These are phyloP conservation scores for Agapornis canus DNA, from an alignment of 2,797 vertebrate species.

Conservation along the genomic window DNA sequence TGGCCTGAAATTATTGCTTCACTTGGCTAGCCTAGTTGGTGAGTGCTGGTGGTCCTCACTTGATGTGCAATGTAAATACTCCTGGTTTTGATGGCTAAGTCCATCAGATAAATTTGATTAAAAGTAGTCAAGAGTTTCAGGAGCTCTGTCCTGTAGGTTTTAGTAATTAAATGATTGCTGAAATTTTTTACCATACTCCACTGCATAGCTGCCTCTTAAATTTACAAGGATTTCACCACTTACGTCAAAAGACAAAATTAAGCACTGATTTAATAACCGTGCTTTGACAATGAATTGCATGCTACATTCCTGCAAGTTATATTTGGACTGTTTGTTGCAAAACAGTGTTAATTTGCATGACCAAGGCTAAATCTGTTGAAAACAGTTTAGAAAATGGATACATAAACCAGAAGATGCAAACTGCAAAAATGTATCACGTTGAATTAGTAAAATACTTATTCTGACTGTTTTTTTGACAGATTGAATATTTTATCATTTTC, in stretches of 20 bases:
- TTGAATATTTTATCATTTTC: background rate
- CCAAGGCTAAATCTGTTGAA: background rate
- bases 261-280: background rate
- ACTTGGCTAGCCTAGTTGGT: background rate
- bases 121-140: background rate
- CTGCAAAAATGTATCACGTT: background rate
- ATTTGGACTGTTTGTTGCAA: background rate
- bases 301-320: background rate
- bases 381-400: background rate
- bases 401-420: background rate
- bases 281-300: background rate
- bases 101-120: background rate
- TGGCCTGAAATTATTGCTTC: background rate
- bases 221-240: background rate
- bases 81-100: background rate
- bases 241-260: background rate
- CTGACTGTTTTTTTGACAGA: background rate
- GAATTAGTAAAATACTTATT: background rate
- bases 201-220: background rate
- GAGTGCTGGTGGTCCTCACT: background rate
- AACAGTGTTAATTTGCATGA: background rate
- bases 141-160: background rate
- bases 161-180: background rate
- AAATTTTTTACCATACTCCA: background rate
- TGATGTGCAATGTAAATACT: background rate